These are phyloP conservation scores for Caenorhabditis sp. DNA, from an alignment of 2,888 invertebrate species.

Conservation along the genomic window DNA sequence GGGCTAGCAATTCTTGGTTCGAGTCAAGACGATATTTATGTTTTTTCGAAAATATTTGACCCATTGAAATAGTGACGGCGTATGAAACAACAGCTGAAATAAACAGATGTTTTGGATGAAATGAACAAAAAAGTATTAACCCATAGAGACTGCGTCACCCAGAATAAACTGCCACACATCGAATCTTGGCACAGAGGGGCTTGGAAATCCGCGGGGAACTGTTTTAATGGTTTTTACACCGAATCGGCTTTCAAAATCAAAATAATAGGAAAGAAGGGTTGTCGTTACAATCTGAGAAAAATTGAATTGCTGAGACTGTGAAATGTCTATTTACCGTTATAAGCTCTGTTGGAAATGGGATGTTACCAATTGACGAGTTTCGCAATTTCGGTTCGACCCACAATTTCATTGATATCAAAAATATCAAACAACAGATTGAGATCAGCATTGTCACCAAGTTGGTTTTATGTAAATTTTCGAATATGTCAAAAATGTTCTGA, in stretches of 20 bases:
- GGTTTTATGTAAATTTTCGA: slow-evolving; percentile 23
- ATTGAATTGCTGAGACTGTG: no score
- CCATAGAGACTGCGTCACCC: slow-evolving; percentile 73
- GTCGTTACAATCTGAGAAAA: slow-evolving; percentile 69
- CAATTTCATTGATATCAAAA: slow-evolving; percentile 25
- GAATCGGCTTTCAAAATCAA: slow-evolving; percentile 68
- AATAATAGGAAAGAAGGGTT: slow-evolving; percentile 67
- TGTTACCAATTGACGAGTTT: slow-evolving; percentile 7
- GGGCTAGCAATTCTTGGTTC: slow-evolving; percentile 71
- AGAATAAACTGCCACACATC: slow-evolving; percentile 72
- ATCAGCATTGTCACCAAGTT: slow-evolving; percentile 40
- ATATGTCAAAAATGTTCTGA: slow-evolving; percentile 36
- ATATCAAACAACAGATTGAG: slow-evolving; percentile 16
- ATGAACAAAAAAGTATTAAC: background rate
- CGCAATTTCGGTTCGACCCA: slow-evolving; percentile 30
- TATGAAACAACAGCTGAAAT: slow-evolving; percentile 72
- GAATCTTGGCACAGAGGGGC: slow-evolving; percentile 63
- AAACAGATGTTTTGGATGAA: background rate
- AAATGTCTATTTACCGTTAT: no score
- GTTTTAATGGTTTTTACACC: slow-evolving; percentile 71
- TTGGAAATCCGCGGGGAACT: slow-evolving; percentile 71
- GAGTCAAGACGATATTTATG: slow-evolving; percentile 73
- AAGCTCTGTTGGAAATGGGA: slow-evolving; percentile 60
- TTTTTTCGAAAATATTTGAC: slow-evolving; percentile 73
- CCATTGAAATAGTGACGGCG: slow-evolving; percentile 74